Evolutionary conservation across 2,888 invertebrate species (phyloP), one percentile per base, ranked within the genome.

Genomic region (Drosophila testacea): DNA sequence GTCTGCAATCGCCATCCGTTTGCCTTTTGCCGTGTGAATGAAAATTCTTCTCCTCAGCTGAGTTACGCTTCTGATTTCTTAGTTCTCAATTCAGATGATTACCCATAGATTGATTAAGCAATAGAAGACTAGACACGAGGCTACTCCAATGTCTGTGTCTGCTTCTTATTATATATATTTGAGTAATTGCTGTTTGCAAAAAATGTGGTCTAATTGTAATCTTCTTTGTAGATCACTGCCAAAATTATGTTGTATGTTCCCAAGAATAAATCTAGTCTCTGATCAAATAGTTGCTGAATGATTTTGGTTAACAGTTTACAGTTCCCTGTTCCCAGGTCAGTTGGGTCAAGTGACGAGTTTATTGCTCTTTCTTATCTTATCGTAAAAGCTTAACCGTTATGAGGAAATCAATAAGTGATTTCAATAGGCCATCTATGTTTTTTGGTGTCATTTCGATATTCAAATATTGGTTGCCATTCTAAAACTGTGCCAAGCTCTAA

Each of bases 201-300:
- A 74, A 56, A 46, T 73, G 13, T 69, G 79, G 69, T 78, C 70
- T 87, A 84, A 88, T 84, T 88, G 88, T 69, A 80, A 84, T 84
- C 84, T 54, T 27, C 47, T 16, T 7, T 9, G 30, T 16, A 48
- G 66, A 84, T 84, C 85, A 55, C 50, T 77, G 80, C 74, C 79
- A 79, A 82, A 82, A 79, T 81, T 50, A 62, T 65, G 48, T 36
- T 51, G 22, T 7, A 4, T 27, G 50, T 68, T 83, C 84, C 57
- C 69, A 69, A 62, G 65, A 79, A 79, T 51, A 64, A 67, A 59
- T 70, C 62, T 46, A 34, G 57, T 54, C 39, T 66, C 10, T 47
- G 28, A 28, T 10, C 41, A 60, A 66, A 68, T 44, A 59, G 55
- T 66, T 69, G 13, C 47, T 13, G 48, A 65, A 65, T 56, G 41